A percentile compares a stretch with the other conserved stretches of the same genome.
Evolutionary conservation across 2,888 invertebrate genomes (phyloP).

Genomic region (Nemoura dubitans): DNA sequence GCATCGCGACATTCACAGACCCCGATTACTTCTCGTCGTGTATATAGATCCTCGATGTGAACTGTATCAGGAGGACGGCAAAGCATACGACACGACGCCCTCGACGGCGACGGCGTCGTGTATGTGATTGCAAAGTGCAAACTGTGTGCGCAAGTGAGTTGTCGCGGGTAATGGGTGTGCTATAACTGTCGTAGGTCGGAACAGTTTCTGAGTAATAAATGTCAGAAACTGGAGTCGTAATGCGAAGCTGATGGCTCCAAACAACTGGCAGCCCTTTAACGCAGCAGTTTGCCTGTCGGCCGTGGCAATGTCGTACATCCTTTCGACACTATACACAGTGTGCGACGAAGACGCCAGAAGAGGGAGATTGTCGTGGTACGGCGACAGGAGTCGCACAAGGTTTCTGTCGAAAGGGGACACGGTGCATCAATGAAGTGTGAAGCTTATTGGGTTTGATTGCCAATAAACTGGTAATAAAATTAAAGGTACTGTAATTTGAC

Average conservation of each 20-base stretch:
- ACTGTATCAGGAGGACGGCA: neutral
- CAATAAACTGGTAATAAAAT: neutral
- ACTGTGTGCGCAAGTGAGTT: neutral
- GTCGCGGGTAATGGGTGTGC: conserved; percentile 29
- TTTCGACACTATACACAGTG: neutral
- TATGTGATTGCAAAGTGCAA: conserved; percentile 15
- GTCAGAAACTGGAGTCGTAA: conserved; percentile 35
- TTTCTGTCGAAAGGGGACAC: neutral
- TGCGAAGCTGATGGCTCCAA: conserved; percentile 32
- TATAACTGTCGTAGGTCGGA: conserved; percentile 38
- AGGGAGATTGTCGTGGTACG: neutral
- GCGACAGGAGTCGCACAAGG: neutral
- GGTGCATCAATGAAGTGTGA: neutral
- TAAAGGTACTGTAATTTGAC: neutral
- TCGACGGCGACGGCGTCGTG: neutral
- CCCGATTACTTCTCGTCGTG: neutral
- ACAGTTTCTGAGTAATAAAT: conserved; percentile 22
- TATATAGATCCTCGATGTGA: neutral
- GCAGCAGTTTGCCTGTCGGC: neutral
- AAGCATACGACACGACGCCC: neutral
- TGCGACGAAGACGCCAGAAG: neutral
- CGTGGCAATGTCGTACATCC: neutral
- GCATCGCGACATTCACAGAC: neutral
- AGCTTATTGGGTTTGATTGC: no score
- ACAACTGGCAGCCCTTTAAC: conserved; percentile 13